Base-by-base conservation (phyloP, 2,888 invertebrate species). In the Ecdyonurus torrentis region DNA sequence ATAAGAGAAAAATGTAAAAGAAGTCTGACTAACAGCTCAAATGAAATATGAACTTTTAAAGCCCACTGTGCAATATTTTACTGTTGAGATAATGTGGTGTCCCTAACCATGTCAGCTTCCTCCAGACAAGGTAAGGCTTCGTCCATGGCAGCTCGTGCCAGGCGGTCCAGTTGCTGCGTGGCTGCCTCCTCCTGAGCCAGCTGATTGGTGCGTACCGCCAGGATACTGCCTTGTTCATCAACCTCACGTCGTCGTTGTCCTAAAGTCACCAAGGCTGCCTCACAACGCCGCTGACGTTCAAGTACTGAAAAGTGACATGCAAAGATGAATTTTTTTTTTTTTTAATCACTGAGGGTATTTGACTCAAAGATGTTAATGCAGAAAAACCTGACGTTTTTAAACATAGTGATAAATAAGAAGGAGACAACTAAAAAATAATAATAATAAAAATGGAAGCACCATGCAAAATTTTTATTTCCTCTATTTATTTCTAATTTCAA, bases 81-180 rank as follows among this genome's bases (percentile, higher is more conserved):
- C n/a, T n/a, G n/a, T n/a, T n/a, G n/a, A n/a, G n/a, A n/a, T n/a
- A n/a, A n/a, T n/a, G n/a, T n/a, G n/a, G 22, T 62, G n/a, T n/a
- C n/a, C n/a, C 59, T 66, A 64, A 80, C 81, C 74, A 73, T 74
- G 71, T 89, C 82, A 24, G 93, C 93, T 69, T 89, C 91, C 52
- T 91, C 85, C 1, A 94, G 75, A 18, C 91, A 91, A 0, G 93
- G 94, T 82, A 94, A 84, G 1, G 91, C 93, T 67, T 86, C 83
- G 64, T 87, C 87, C 61, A 94, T 77, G 75, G 94, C 93, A 22
- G 85, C 81, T 73, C 89, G 84, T 25, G 93, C 93, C 1, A 88
- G 80, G 62, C 86, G 85, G 0, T 91, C 91, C 71, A 93, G 79
- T 71, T 84, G 83, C 74, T 89, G 84, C 73, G 91, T 92, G 70